These are phyloP conservation scores for Argyrosomus regius DNA, from an alignment of 2,797 vertebrate species.

Conservation along the genomic window DNA sequence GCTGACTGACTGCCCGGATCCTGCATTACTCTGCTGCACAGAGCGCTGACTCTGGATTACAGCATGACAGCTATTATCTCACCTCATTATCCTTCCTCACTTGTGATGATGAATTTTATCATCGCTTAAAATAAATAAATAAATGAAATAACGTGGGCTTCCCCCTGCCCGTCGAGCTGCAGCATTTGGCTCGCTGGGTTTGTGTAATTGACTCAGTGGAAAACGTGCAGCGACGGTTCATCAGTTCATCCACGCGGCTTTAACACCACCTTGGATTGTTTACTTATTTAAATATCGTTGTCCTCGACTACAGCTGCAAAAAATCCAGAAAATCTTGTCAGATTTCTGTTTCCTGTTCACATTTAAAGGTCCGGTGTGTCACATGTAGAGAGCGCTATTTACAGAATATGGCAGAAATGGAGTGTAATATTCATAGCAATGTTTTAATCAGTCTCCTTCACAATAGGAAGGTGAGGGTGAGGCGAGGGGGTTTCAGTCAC, in stretches of 20 bases:
- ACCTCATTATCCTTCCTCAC: constrained; percentile 63
- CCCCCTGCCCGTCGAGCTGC: constrained; percentile 1
- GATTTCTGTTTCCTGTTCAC: neutral
- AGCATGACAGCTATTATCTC: constrained; percentile 64
- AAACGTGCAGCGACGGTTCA: neutral
- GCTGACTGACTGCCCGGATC: constrained; percentile 63
- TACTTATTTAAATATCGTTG: too few relatives aligned
- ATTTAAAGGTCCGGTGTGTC: too few relatives aligned
- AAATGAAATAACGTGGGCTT: constrained; percentile 4
- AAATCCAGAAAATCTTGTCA: neutral
- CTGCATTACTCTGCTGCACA: constrained; percentile 42
- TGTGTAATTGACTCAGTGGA: constrained; percentile 10
- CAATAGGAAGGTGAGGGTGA: too few relatives aligned
- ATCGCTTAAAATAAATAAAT: constrained; percentile 7
- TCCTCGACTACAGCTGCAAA: neutral
- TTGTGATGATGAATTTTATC: constrained; percentile 60
- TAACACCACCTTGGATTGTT: neutral
- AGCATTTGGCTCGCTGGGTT: constrained; percentile 6
- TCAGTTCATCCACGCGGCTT: neutral
- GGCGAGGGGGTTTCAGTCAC: too few relatives aligned
- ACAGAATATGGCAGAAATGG: neutral
- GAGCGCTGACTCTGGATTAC: constrained; percentile 55
- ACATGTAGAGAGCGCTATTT: too few relatives aligned
- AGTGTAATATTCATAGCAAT: too few relatives aligned
- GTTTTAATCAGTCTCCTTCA: too few relatives aligned